Base-by-base conservation (phyloP, 2,113 vertebrate genomes). In the Gobius niger region DNA sequence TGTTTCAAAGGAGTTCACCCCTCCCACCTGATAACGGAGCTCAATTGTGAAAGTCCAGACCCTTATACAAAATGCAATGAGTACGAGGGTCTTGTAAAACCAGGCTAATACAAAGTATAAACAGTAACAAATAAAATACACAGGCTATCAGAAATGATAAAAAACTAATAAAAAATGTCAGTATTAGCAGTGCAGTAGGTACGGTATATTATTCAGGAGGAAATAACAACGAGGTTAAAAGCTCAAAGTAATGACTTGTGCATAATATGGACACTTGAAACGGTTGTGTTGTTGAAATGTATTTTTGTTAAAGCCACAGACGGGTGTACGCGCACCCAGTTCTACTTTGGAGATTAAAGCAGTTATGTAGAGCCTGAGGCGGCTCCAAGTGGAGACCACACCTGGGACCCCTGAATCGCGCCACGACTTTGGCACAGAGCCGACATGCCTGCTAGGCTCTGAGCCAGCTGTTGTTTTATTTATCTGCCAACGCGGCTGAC, bases 401-500 rank as follows among this genome's bases (percentile, higher is more conserved):
- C 83, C 87, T 89, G 89, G 82, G 87, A 88, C 78, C 68, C 63
- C 67, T 72, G 78, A 86, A 72, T 89, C 85, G 85, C 82, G 65
- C 68, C 81, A 85, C 80, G 85, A 86, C 72, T 52, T 79, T 86
- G 82, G 84, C 82, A 56, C 50, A 50, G 61, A 72, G 82, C 85
- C 79, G 61, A 74, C 65, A 76, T 34, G 85, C 85, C 10, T 56
- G 12, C 53, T 56, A 5, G 19, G 82, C 76, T 73, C 60, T 74
- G 88, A 89, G 81, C 81, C 86, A 87, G 88, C 86, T 87, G 86
- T 88, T 90, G 86, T 90, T 89, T 89, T 88, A 89, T 91, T 91
- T 91, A 85, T 91, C 85, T 83, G 82, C 87, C 75, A 87, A 82
- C 81, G 87, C 75, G 74, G 82, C 76, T 88, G 86, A 89, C 88